Evolutionary conservation across 1,140 invertebrate genomes (phyloP).

Genomic region (Liolophura sinensis): DNA sequence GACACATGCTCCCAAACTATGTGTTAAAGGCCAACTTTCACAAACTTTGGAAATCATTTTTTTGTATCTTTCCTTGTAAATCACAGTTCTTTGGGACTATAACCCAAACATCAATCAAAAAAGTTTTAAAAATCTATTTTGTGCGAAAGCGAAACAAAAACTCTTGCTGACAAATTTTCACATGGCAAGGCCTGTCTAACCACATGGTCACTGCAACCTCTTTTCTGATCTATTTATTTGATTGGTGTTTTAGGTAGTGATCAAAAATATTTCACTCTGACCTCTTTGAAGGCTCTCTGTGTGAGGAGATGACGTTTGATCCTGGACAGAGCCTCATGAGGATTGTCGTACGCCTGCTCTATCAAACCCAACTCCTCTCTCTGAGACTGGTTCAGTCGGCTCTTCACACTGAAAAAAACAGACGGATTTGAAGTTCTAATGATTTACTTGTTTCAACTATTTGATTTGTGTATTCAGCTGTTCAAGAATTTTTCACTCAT

Average conservation of each 20-base stretch:
- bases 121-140: no score
- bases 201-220: background rate
- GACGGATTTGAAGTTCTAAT: background rate
- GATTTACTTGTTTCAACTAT: background rate
- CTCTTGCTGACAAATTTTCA: background rate
- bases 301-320: conserved; percentile 99
- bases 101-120: no score
- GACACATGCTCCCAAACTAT: no score
- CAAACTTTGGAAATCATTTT: no score
- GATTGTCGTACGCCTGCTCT: conserved; percentile 99
- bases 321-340: conserved; percentile 96
- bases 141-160: no score
- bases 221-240: background rate
- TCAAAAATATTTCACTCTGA: conserved; percentile 58
- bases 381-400: conserved; percentile 97
- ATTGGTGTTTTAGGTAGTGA: no score
- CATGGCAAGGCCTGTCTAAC: background rate
- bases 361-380: conserved; percentile 97
- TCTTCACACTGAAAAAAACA: conserved; percentile 82
- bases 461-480: no score
- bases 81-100: no score
- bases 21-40: no score
- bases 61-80: no score
- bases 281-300: conserved; percentile 97
- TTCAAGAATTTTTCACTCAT: no score